Evolutionary conservation across 2,797 vertebrate genomes (phyloP), one percentile per base, ranked within the genome.

Genomic region (Sebastes itinus): DNA sequence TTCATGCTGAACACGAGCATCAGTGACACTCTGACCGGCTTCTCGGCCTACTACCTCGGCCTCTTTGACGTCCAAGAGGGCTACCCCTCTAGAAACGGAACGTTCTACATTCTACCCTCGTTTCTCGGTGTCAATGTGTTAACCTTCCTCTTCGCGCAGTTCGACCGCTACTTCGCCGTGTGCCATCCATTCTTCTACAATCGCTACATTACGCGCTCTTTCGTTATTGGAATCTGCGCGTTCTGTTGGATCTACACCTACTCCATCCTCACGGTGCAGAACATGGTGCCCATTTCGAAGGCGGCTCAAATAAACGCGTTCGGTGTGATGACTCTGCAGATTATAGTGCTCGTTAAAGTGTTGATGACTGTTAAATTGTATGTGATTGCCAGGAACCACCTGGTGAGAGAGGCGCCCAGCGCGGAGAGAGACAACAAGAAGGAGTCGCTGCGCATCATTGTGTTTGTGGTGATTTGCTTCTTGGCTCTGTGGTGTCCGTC

Each of bases 1-100:
- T 97, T 96, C 87, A 96, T 96, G 95, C 84, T 97, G 54, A 97
- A 96, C 91, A 97, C 96, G 8, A 96, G 96, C 92, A 89, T 96
- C 74, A 96, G 96, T 30, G 96, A 96, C 92, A 95, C 95, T 2
- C 87, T 96, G 67, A 96, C 96, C 55, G 96, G 96, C 12, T 88
- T 94, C 64, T 96, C 95, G 1, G 95, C 94, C 56, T 97, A 95
- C 79, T 97, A 96, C 75, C 92, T 95, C 25, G 96, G 95, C 74
- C 92, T 97, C 12, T 96, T 97, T 64, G 95, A 97, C 74, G 95
- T 96, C 23, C 93, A 95, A 3, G 95, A 96, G 85, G 95, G 95
- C 8, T 96, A 95, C 38, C 95, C 95, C 3, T 95, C 95, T 1
- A 88, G 95, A 46, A 96, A 96, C 60, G 93, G 94, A 20, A 96